Percentiles rank a stretch among this genome's conserved stretches.
Evolutionary conservation across 2,113 vertebrate genomes (phyloP).

Genomic region (Ptilonorhynchus violaceus): DNA sequence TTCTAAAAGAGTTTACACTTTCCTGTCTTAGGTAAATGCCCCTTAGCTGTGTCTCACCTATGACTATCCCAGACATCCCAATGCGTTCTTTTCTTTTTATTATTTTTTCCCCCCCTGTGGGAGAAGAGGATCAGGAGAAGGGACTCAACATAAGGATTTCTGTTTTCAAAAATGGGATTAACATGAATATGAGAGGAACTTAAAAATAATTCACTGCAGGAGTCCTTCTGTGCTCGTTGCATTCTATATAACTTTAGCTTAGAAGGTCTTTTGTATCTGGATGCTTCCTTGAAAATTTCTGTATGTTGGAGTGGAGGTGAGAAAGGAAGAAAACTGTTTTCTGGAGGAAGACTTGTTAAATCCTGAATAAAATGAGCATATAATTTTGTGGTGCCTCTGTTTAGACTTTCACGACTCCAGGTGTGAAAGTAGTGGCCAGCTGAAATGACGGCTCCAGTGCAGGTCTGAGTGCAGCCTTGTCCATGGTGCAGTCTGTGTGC

Average conservation of each 20-base stretch:
- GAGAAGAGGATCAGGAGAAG: background rate
- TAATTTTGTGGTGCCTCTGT: background rate
- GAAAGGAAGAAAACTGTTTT: background rate
- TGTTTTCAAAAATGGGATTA: background rate
- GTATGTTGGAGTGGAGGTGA: background rate
- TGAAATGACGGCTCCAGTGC: background rate
- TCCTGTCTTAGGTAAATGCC: background rate
- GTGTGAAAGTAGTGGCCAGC: background rate
- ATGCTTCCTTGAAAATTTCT: background rate
- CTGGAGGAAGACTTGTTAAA: background rate
- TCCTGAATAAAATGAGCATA: background rate
- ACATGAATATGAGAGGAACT: background rate
- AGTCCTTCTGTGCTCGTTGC: background rate
- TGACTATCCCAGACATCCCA: background rate
- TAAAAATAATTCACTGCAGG: background rate
- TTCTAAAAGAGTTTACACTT: background rate
- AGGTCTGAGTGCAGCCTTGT: background rate
- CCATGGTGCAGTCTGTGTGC: background rate
- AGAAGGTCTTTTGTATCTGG: background rate
- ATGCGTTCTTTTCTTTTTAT: fast-evolving
- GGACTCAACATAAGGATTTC: background rate
- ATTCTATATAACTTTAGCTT: background rate
- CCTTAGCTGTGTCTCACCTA: background rate
- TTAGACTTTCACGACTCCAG: background rate
- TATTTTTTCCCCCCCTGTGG: fast-evolving